phyloP scores from a whole-genome alignment of 2,113 vertebrate species.

The Carollia perspicillata region DNA sequence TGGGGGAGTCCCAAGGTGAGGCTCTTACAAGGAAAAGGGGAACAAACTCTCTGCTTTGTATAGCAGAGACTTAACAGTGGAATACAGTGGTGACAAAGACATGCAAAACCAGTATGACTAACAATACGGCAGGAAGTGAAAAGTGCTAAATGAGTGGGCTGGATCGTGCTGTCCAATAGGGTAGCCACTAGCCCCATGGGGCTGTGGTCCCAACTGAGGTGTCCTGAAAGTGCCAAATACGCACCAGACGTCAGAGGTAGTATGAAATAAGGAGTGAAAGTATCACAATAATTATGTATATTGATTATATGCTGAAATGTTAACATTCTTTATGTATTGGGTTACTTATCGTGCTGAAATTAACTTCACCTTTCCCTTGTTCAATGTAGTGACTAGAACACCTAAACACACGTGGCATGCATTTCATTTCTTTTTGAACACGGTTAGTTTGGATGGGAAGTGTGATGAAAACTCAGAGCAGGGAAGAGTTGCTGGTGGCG shows the following conservation, averaged over 20 bases:
- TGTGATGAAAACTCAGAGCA: background rate
- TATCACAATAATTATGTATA: background rate
- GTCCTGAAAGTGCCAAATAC: background rate
- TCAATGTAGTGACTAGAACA: background rate
- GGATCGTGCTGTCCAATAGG: background rate
- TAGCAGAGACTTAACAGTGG: background rate
- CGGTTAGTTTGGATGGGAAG: background rate
- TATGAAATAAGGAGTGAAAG: background rate
- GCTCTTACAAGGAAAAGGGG: background rate
- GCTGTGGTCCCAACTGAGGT: background rate
- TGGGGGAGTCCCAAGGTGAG: background rate
- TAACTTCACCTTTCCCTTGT: background rate
- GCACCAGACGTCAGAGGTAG: background rate
- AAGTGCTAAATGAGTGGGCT: background rate
- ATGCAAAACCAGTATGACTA: background rate
- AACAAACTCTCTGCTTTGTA: background rate
- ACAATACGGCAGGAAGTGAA: slow-evolving; percentile 29
- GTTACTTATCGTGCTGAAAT: background rate
- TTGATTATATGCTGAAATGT: background rate
- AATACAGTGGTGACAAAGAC: background rate
- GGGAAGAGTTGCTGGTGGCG: background rate
- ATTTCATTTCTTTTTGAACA: slow-evolving; percentile 3
- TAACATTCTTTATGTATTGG: background rate
- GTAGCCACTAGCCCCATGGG: background rate
- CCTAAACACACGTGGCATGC: background rate